Base-by-base conservation (phyloP, 2,113 vertebrate genomes). In the Caranx melampygus region DNA sequence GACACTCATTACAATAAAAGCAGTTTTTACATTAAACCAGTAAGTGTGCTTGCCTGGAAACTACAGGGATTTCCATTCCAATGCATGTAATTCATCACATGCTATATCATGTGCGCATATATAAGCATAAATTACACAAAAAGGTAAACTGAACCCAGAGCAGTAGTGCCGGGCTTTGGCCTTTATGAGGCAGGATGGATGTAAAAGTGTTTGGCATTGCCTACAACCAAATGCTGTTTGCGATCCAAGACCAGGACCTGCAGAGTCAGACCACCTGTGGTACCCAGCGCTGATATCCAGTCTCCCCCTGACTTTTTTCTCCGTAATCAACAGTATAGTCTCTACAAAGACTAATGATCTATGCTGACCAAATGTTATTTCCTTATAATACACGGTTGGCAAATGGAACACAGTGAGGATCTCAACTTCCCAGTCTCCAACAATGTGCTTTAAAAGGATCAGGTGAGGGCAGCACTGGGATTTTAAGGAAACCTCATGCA, bases 361-460 rank as follows among this genome's bases (percentile, higher is more conserved):
- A 49, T 88, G 84, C 88, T 88, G 87, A 90, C 51, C 1, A 81
- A 45, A 70, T 33, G n/a, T 14, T 75, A 78, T 85, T 84, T 87
- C 49, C 63, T 60, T 75, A 70, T 73, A 35, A 70, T 73, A 35
- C 63, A 69, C 45, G 59, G 58, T 78, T 75, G n/a, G 49, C 49
- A 59, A 81, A 72, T 75, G 77, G 62, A 82, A 69, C 47, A 65
- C 65, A 11, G 18, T 9, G 40, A 76, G 62, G 76, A 80, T 65
- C 68, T 52, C 54, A 62, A 44, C 47, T 63, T 71, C 37, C 44
- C 45, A 70, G 47, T 63, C 40, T 86, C 54, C 31, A 45, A 72
- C 66, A 65, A 63, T 51, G 33, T 42, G 11, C 61, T 73, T 69
- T 59, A 54, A 61, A 84, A 72, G 13, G 86, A 76, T 16, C 20